Evolutionary conservation across 2,888 invertebrate species (phyloP).

Genomic region (Macrosiphum euphorbiae): DNA sequence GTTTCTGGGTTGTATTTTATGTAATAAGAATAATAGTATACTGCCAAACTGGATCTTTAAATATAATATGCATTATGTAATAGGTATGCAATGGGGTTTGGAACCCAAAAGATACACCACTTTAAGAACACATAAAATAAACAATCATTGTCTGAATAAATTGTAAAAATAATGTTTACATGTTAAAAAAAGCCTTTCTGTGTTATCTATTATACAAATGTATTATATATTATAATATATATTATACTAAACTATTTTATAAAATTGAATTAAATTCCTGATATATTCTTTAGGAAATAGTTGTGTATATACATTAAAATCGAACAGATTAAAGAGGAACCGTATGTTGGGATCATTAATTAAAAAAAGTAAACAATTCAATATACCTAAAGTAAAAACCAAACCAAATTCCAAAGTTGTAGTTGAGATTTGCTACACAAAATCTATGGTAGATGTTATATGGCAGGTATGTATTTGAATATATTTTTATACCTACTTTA

Average conservation of each 20-base stretch:
- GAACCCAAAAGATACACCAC: neutral
- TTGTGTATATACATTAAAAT: slow-evolving; percentile 43
- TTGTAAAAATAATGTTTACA: no score
- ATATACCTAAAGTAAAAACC: slow-evolving; percentile 53
- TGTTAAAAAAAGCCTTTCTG: neutral
- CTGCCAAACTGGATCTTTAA: no score
- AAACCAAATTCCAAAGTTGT: slow-evolving; percentile 72
- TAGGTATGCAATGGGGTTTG: no score
- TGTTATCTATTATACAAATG: neutral
- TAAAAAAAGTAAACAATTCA: slow-evolving; percentile 49
- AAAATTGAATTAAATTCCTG: neutral
- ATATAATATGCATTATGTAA: no score
- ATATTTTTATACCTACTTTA: neutral
- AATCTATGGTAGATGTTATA: slow-evolving; percentile 84
- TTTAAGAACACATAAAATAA: neutral
- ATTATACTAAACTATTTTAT: neutral
- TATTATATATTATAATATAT: neutral
- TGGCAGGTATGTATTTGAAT: slow-evolving; percentile 72
- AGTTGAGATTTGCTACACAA: slow-evolving; percentile 86
- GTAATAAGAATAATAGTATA: no score
- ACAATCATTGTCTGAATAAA: neutral
- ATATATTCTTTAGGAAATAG: slow-evolving; percentile 28
- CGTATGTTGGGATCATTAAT: slow-evolving; percentile 43
- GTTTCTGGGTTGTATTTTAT: no score
- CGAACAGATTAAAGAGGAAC: slow-evolving; percentile 51